Evolutionary conservation across 2,888 invertebrate species (phyloP).

Genomic region (Eulithis prunata): DNA sequence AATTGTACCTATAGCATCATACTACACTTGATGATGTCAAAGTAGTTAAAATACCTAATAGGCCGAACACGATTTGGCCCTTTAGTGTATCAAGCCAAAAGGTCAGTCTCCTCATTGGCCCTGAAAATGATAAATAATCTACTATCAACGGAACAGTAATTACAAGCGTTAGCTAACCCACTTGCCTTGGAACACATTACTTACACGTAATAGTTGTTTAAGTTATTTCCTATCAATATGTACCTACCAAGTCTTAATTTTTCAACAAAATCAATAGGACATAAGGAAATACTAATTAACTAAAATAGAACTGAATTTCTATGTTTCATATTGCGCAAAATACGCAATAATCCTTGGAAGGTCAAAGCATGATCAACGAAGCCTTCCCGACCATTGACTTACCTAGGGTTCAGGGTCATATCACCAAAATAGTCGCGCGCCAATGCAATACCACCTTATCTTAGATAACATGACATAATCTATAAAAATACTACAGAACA

Average conservation of each 20-base stretch:
- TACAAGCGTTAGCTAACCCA: constrained; percentile 10
- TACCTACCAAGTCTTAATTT: no score
- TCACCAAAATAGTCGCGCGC: constrained; percentile 28
- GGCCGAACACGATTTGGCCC: constrained; percentile 5
- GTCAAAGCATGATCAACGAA: constrained; percentile 1
- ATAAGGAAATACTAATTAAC: no score
- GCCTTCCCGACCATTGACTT: constrained; percentile 47
- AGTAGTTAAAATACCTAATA: not conserved
- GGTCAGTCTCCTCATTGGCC: constrained; percentile 18
- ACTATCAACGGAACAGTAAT: constrained; percentile 11
- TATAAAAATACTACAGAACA: not conserved
- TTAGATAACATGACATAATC: not conserved
- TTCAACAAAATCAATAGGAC: no score
- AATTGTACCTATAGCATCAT: no score
- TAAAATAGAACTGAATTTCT: not conserved
- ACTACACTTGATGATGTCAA: not conserved
- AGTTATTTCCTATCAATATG: constrained; percentile 11
- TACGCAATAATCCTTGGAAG: constrained; percentile 15
- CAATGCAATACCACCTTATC: not conserved
- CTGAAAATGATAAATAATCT: constrained; percentile 18
- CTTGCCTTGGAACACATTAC: constrained; percentile 20
- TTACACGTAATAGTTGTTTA: not conserved
- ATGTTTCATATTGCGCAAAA: constrained; percentile 12
- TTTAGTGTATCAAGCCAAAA: constrained; percentile 9
- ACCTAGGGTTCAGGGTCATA: constrained; percentile 52